Evolutionary conservation across 53 echinoderm and acorn worm species (phyloP).

Genomic region (Echinometra lucunter): DNA sequence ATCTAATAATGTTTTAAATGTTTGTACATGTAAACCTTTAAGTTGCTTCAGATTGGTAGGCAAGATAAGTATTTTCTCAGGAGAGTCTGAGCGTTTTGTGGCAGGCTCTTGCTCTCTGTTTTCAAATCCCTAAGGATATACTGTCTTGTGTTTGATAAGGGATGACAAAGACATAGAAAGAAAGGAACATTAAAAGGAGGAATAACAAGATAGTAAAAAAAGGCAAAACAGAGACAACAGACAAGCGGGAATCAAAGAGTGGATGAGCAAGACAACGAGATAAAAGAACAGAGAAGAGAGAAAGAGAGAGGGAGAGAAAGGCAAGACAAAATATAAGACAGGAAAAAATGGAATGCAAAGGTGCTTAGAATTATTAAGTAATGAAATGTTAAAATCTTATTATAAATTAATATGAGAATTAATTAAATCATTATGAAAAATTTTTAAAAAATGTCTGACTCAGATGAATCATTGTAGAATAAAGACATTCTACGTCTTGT

Average conservation of each 20-base stretch:
- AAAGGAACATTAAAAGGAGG: too few species aligned
- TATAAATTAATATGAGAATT: too few species aligned
- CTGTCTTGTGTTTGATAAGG: too few species aligned
- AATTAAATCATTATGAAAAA: too few species aligned
- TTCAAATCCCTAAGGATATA: background rate
- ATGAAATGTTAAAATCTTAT: too few species aligned
- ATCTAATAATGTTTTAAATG: background rate
- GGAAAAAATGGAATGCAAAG: background rate
- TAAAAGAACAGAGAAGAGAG: background rate
- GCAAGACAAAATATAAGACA: background rate
- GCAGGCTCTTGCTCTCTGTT: background rate
- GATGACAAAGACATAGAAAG: slow-evolving; percentile 3
- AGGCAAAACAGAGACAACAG: too few species aligned
- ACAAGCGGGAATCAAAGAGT: too few species aligned
- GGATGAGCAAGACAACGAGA: background rate
- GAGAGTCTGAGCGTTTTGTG: slow-evolving; percentile 11
- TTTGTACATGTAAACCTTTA: background rate
- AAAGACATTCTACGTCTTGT: too few species aligned
- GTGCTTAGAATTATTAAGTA: too few species aligned
- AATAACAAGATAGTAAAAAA: too few species aligned
- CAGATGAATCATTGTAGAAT: too few species aligned
- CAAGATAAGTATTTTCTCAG: background rate
- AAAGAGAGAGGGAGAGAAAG: background rate
- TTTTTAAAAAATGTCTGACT: too few species aligned
- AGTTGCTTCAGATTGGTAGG: background rate